Base-by-base conservation (phyloP, 2,113 vertebrate species). In the Myocastor coypus region DNA sequence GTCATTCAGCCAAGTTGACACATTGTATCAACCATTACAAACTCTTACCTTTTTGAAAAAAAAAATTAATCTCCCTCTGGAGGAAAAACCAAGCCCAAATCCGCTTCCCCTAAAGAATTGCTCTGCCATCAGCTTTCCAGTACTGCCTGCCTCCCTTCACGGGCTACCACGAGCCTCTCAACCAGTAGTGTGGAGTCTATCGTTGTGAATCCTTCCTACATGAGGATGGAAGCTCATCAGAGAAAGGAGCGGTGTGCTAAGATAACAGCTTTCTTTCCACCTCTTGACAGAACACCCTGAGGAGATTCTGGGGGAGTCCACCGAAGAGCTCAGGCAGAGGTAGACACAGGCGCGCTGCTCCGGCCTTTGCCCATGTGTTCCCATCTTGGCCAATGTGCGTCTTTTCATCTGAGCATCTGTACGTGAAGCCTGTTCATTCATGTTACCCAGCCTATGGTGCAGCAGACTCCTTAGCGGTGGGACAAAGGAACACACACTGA, bases 51-150 rank as follows among this genome's bases (percentile, higher is more conserved):
- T 46, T 46, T 46, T 46, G 46, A 46, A n/a, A n/a, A n/a, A n/a
- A n/a, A n/a, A n/a, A 46, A 5, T 46, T 46, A 46, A 46, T 4
- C 46, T 46, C 46, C 46, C 46, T 46, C 81, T 34, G 81, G 63
- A 83, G 30, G 8, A 81, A 59, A 89, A 50, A 75, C 6, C 17
- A 87, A 9, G 59, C 32, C 69, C 64, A 87, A 86, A 63, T 50
- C 84, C 90, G 69, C 50, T 92, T 71, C 12, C 50, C 55, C n/a
- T 52, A 42, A 78, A 88, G 14, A 96, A 88, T 9, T 69, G 82
- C 26, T 59, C 64, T 81, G 12, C 37, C 26, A 42, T 46, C 61
- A 42, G 50, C 40, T 92, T 52, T 92, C 50, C 24, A 32, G 57
- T 3, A 7, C 80, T 84, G 4, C 40, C 82, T 85, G 6, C 87